Percentiles rank a stretch among this genome's conserved stretches.
phyloP scores from a whole-genome alignment of 1,140 invertebrate genomes.

The Zaprionus nigranus region DNA sequence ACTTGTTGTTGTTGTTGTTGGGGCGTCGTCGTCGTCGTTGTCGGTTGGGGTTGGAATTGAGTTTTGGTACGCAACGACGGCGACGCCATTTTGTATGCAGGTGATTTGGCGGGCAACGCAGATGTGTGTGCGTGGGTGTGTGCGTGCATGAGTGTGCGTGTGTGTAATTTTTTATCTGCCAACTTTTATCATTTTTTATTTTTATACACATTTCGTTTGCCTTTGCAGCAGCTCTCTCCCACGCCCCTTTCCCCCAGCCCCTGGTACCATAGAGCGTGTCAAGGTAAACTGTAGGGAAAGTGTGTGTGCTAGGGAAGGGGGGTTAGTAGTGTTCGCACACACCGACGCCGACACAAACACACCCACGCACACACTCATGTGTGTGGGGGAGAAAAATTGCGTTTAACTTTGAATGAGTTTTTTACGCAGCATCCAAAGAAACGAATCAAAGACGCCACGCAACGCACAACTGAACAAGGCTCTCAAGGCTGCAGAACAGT shows the following conservation, averaged over 20 bases:
- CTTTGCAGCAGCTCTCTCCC: slow-evolving; percentile 33
- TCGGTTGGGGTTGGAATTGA: slow-evolving; percentile 45
- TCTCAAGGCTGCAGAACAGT: slow-evolving; percentile 23
- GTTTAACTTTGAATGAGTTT: slow-evolving; percentile 78
- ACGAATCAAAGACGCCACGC: slow-evolving; percentile 29
- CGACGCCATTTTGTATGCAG: slow-evolving; percentile 78
- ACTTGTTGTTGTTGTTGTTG: slow-evolving; percentile 50
- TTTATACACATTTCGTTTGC: slow-evolving; percentile 74
- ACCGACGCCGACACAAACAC: neutral
- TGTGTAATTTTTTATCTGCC: slow-evolving; percentile 81
- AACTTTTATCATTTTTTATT: slow-evolving; percentile 83
- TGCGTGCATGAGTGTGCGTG: slow-evolving; percentile 38
- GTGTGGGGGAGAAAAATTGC: slow-evolving; percentile 71
- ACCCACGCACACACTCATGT: slow-evolving; percentile 18
- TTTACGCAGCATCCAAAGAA: slow-evolving; percentile 50
- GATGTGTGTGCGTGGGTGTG: slow-evolving; percentile 30
- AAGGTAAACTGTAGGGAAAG: slow-evolving; percentile 59
- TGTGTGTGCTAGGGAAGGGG: neutral
- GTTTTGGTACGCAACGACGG: slow-evolving; percentile 26
- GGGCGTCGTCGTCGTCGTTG: slow-evolving; percentile 14
- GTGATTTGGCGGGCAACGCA: slow-evolving; percentile 60
- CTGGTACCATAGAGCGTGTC: slow-evolving; percentile 53
- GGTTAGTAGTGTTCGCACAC: neutral
- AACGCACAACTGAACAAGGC: slow-evolving; percentile 34
- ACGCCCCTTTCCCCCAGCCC: neutral